A percentile compares a stretch with the other conserved stretches of the same genome.
Conservation (phyloP, 2,888 invertebrate species). For the Mellilla xanthometata region DNA sequence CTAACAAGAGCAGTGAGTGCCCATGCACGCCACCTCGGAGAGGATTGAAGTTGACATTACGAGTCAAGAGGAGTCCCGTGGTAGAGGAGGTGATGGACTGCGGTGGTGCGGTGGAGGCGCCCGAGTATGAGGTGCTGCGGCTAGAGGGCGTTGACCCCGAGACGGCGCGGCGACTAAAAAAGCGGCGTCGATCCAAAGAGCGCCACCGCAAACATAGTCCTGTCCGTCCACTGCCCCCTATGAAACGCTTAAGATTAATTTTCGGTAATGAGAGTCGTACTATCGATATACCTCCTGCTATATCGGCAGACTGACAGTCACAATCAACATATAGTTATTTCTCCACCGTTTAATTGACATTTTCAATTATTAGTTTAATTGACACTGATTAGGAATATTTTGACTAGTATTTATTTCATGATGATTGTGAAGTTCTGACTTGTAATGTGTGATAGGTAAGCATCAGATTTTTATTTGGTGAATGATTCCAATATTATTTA, state of each 20-base stretch:
- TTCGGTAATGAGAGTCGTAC: slow-evolving; percentile 95
- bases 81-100: slow-evolving; percentile 91
- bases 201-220: slow-evolving; percentile 77
- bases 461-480: slow-evolving; percentile 61
- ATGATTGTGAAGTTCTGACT: slow-evolving; percentile 62
- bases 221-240: slow-evolving; percentile 85
- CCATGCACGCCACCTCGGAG: slow-evolving; percentile 84
- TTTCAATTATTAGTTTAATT: slow-evolving; percentile 78
- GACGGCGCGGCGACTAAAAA: slow-evolving; percentile 80
- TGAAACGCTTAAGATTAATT: slow-evolving; percentile 93
- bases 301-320: slow-evolving; percentile 82
- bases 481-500: slow-evolving; percentile 67
- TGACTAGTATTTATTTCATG: slow-evolving; percentile 77
- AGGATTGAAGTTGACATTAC: slow-evolving; percentile 89
- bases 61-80: slow-evolving; percentile 94
- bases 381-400: slow-evolving; percentile 77
- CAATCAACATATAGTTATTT: slow-evolving; percentile 67
- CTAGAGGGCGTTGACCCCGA: slow-evolving; percentile 88
- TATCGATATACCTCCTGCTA: slow-evolving; percentile 92
- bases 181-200: slow-evolving; percentile 76
- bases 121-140: slow-evolving; percentile 92
- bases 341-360: slow-evolving; percentile 71
- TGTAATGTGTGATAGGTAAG: slow-evolving; percentile 70
- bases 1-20: slow-evolving; percentile 72
- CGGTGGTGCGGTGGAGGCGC: slow-evolving; percentile 87